Evolutionary conservation across 2,113 vertebrate genomes (phyloP).

Genomic region (Spermophilus dauricus): DNA sequence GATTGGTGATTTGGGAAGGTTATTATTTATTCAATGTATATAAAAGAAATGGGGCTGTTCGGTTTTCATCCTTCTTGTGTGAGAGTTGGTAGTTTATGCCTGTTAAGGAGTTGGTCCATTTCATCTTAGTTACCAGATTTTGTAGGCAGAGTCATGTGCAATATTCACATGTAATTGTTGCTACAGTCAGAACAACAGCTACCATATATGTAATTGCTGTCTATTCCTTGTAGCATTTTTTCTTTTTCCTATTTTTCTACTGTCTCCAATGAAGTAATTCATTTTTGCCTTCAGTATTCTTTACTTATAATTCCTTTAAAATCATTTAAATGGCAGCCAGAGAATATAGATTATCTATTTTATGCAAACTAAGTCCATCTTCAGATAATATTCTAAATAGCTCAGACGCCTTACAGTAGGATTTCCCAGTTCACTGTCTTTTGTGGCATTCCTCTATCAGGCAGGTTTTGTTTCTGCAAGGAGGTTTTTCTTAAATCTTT

Average conservation of each 20-base stretch:
- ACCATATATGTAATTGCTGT: not conserved
- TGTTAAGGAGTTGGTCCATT: not conserved
- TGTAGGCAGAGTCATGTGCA: not conserved
- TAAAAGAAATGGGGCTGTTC: too few species aligned
- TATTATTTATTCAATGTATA: not conserved
- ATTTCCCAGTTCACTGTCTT: not conserved
- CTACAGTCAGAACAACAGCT: not conserved
- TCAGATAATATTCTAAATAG: not conserved
- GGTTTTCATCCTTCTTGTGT: not conserved
- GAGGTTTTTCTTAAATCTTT: not conserved
- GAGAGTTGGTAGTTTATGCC: not conserved
- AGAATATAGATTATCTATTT: not conserved
- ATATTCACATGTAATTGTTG: not conserved
- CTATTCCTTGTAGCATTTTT: not conserved
- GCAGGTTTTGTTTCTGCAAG: not conserved
- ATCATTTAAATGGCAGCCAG: not conserved
- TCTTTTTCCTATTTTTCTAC: not conserved
- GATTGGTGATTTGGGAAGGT: not conserved
- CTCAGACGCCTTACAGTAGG: not conserved
- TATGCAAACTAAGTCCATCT: not conserved
- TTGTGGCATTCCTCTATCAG: too few species aligned
- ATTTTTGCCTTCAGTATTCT: not conserved
- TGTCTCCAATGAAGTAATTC: too few species aligned
- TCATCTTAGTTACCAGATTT: not conserved
- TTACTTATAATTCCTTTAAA: not conserved